Percentiles rank a stretch among this genome's conserved stretches.
phyloP scores from a whole-genome alignment of 2,888 invertebrate species.

The Orthosia cruda region DNA sequence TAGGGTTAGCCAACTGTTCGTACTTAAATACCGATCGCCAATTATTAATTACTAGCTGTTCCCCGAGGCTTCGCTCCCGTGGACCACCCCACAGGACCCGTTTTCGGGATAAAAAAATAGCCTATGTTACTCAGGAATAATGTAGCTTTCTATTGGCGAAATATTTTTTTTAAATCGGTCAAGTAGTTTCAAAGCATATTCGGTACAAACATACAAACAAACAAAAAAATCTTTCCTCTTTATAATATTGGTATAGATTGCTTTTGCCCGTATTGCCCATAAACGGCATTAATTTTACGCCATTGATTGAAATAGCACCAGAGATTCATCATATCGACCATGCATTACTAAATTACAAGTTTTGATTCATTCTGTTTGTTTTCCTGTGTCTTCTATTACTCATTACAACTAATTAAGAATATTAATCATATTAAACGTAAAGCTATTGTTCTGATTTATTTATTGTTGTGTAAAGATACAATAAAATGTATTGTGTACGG shows the following conservation, averaged over 20 bases:
- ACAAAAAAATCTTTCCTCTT: too few relatives aligned
- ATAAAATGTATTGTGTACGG: constrained; percentile 27
- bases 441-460: constrained; percentile 48
- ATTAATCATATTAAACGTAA: constrained; percentile 43
- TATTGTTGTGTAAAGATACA: constrained; percentile 31
- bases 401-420: constrained; percentile 53
- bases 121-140: too few relatives aligned
- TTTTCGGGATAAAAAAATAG: too few relatives aligned
- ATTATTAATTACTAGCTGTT: too few relatives aligned
- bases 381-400: constrained; percentile 57
- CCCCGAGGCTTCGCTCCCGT: too few relatives aligned
- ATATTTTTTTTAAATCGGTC: too few relatives aligned
- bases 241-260: too few relatives aligned
- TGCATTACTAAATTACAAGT: constrained; percentile 20
- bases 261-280: background rate
- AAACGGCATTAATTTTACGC: constrained; percentile 13
- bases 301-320: constrained; percentile 40
- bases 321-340: constrained; percentile 21
- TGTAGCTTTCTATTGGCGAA: too few relatives aligned
- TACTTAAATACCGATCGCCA: too few relatives aligned
- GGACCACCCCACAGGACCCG: too few relatives aligned
- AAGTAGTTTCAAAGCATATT: too few relatives aligned
- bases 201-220: too few relatives aligned
- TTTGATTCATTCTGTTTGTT: constrained; percentile 62
- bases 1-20: background rate